These are phyloP conservation scores for Bergia puertoricense DNA, from an alignment of 92 coral and sea anemone genomes.

Conservation along the genomic window DNA sequence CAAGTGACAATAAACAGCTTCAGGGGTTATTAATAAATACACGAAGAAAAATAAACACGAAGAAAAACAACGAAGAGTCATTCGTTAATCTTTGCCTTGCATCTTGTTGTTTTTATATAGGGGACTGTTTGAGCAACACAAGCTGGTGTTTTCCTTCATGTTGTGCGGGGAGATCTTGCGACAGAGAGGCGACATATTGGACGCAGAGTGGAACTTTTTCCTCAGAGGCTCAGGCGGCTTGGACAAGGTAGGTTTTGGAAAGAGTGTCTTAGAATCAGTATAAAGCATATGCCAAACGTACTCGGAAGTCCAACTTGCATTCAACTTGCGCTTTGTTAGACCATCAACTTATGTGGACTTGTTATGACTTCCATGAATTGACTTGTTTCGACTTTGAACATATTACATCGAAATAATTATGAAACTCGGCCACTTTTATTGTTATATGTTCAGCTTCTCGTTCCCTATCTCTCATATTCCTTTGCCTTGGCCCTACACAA, in stretches of 20 bases:
- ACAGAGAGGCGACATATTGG: constrained; percentile 81
- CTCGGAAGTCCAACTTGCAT: neutral
- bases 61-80: neutral
- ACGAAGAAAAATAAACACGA: neutral
- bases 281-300: neutral
- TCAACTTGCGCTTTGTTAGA: too few species aligned
- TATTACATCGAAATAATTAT: too few species aligned
- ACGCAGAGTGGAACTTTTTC: constrained; percentile 93
- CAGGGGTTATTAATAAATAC: too few species aligned
- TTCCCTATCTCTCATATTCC: too few species aligned
- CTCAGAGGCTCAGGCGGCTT: constrained; percentile 92
- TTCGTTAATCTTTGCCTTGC: neutral
- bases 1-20: too few species aligned
- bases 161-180: constrained; percentile 97
- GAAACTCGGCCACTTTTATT: too few species aligned
- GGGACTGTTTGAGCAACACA: constrained; percentile 96
- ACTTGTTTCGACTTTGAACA: too few species aligned
- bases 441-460: too few species aligned
- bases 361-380: too few species aligned
- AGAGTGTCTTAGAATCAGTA: neutral
- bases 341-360: too few species aligned
- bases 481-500: too few species aligned
- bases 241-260: constrained; percentile 72
- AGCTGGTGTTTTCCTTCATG: constrained; percentile 97
- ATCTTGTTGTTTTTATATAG: constrained; percentile 40